Conservation (phyloP, 1,140 invertebrate species). For the Zaprionus lachaisei region DNA sequence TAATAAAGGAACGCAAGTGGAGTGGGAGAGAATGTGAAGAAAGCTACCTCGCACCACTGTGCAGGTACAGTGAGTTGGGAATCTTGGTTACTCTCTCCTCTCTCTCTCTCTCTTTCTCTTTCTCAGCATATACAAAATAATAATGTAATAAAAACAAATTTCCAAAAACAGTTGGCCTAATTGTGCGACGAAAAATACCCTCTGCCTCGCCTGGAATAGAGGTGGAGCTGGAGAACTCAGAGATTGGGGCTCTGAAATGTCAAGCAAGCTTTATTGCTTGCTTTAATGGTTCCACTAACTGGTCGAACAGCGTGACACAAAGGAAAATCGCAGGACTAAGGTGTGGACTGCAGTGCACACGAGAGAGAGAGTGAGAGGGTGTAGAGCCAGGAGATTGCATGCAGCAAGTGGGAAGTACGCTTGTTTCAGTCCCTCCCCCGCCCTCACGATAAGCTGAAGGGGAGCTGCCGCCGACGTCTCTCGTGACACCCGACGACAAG, state of each 20-base stretch:
- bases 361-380: background rate
- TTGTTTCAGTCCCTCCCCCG: background rate
- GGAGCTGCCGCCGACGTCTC: constrained; percentile 31
- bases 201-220: background rate
- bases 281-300: constrained; percentile 40
- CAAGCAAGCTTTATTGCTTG: constrained; percentile 6
- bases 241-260: constrained; percentile 21
- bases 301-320: constrained; percentile 68
- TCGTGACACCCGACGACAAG: constrained; percentile 17
- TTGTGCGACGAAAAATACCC: constrained; percentile 51
- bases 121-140: constrained; percentile 60
- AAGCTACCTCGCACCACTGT: constrained; percentile 23
- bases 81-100: background rate
- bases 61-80: constrained; percentile 3
- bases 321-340: constrained; percentile 55
- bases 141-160: constrained; percentile 78
- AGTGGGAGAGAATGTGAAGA: constrained; percentile 6
- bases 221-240: background rate
- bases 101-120: background rate
- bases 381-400: constrained; percentile 52
- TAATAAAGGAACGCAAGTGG: constrained; percentile 57
- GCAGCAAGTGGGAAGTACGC: constrained; percentile 60
- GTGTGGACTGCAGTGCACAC: constrained; percentile 35
- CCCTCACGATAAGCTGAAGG: constrained; percentile 25
- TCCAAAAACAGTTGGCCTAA: constrained; percentile 74